Base-by-base conservation (phyloP, 2,888 invertebrate genomes). In the Tetranychus truncatus region DNA sequence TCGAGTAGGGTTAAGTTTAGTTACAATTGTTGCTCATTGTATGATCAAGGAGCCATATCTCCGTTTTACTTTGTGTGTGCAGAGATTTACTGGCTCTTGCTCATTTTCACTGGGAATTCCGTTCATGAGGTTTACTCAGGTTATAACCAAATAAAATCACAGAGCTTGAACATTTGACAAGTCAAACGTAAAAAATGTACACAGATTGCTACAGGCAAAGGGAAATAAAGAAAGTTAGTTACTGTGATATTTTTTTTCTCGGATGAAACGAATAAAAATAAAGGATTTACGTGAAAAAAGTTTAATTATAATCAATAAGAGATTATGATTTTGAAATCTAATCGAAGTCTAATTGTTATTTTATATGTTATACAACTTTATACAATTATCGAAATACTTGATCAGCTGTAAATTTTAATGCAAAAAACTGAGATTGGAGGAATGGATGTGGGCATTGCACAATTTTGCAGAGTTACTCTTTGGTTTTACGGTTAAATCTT, bases 401-500 rank as follows among this genome's bases (percentile, higher is more conserved):
- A 34, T 34, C 34, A 34, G 34, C 34, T 34, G 34, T 34, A 34
- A 34, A 34, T 34, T 34, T 34, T 34, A 34, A 34, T 34, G 34
- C 34, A 34, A 34, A 34, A 34, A 5, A 34, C 24, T 24, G 24
- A 24, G 24, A 24, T 24, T 34, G 55, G 55, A 55, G 15, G 55
- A 55, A 55, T 55, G 34, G 34, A 34, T 34, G 34, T 34, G 34
- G 34, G 2, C 24, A 34, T 34, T 34, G 24, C 34, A 5, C 0
- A 4, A 34, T 34, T 34, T 4, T 34, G 34, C 34, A 34, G 34
- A 0, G 4, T 69, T 69, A 69, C 11, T 24, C 34, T 20, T 21
- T 69, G 21, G 18, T 24, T 11, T 77, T 76, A 15, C 72, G 45
- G 6, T 71, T 44, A 69, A 83, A 83, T 45, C 86, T 80, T 0